phyloP scores from a whole-genome alignment of 1,140 invertebrate species.

The Trachelipus rathkii region DNA sequence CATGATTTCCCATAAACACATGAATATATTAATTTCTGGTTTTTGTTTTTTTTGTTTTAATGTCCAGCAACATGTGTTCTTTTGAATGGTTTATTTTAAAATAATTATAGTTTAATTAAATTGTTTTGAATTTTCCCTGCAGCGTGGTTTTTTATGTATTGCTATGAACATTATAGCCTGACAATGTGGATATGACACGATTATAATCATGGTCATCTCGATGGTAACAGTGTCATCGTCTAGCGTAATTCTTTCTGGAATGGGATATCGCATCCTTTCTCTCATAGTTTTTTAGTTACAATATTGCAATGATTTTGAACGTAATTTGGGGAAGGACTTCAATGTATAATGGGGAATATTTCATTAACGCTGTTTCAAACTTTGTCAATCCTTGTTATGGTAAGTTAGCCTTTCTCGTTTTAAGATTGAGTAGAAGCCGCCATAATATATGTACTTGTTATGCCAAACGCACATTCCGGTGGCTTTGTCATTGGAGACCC shows the following conservation, averaged over 20 bases:
- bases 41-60: no score
- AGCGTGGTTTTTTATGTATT: constrained; percentile 89
- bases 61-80: no score
- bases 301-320: constrained; percentile 75
- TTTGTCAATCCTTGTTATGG: constrained; percentile 94
- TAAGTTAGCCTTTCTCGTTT: constrained; percentile 52
- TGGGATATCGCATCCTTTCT: constrained; percentile 72
- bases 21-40: no score
- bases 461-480: no score
- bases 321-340: constrained; percentile 74
- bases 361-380: constrained; percentile 86
- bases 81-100: no score
- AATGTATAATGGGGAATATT: constrained; percentile 90
- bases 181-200: constrained; percentile 73
- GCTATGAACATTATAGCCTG: constrained; percentile 91
- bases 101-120: no score
- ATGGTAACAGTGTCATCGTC: constrained; percentile 70
- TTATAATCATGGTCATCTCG: constrained; percentile 67
- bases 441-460: not conserved
- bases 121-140: not conserved
- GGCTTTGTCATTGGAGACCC: not conserved
- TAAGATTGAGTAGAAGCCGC: not conserved
- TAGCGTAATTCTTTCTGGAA: constrained; percentile 75
- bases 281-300: constrained; percentile 66
- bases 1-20: no score